Evolutionary conservation across 2,888 invertebrate species (phyloP), one percentile per base, ranked within the genome.

Genomic region (Drosophila pegasa): DNA sequence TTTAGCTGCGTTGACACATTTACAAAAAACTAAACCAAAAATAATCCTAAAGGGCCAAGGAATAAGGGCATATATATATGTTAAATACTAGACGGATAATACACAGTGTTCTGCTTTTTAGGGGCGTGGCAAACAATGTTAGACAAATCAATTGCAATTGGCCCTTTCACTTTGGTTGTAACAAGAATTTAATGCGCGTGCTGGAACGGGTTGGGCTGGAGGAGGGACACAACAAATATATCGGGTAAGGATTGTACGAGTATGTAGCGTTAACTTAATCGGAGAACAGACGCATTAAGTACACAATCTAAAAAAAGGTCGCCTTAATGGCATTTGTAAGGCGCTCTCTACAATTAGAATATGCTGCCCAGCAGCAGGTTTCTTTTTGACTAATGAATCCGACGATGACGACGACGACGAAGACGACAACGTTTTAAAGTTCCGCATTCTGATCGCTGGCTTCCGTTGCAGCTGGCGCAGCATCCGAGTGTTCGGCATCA

Each of bases 21-120:
- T 20, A 65, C 62, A 74, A 59, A 74, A 59, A 58, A 75, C 75
- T 62, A 63, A 66, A 55, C 57, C 70, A 61, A 62, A 59, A 60
- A 40, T 33, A 45, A 27, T 43, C 22, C 27, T 31, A 51, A 43
- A 35, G 50, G 63, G 56, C 48, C 60, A 52, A 35, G 59, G 47
- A 33, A 57, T 54, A 64, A 4, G 31, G 48, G 29, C 18, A 33
- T 20, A 18, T 18, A 16, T 45, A 45, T 12, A 22, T n/a, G 38
- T 57, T 47, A 82, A 85, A 84, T 82, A 82, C 81, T 85, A 82
- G 76, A 77, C 74, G 62, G 66, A 61, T 85, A 82, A 82, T 82
- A 85, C 52, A 77, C 51, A 72, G 62, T 55, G 57, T 63, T 52
- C n/a, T 31, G 37, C 40, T 38, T 18, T 18, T 18, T 35, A 12